These are phyloP conservation scores for Eupithecia vulgata DNA, from an alignment of 2,888 invertebrate species.

Conservation along the genomic window DNA sequence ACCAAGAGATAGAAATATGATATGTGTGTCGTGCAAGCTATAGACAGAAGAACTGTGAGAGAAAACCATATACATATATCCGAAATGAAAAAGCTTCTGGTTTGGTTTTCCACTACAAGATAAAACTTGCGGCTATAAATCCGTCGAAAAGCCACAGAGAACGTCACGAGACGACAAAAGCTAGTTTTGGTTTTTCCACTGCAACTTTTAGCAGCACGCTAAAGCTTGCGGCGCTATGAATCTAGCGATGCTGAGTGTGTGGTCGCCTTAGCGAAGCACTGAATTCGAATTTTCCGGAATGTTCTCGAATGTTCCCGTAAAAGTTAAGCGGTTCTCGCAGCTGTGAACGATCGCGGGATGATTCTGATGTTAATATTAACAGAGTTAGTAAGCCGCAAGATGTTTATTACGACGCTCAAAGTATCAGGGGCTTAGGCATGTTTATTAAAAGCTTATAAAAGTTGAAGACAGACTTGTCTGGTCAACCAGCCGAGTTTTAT, in stretches of 20 bases:
- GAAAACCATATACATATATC: too few relatives aligned
- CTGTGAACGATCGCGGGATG: background rate
- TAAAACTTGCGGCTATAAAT: background rate
- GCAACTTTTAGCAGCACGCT: background rate
- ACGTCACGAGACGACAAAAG: background rate
- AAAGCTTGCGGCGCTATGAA: background rate
- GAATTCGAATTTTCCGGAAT: slow-evolving; percentile 10
- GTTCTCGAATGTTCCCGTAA: slow-evolving; percentile 8
- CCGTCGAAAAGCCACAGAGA: background rate
- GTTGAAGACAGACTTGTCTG: background rate
- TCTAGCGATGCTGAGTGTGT: background rate
- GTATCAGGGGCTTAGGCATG: slow-evolving; percentile 1
- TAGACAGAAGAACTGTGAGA: background rate
- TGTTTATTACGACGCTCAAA: slow-evolving; percentile 1
- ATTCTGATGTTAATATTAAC: slow-evolving; percentile 9
- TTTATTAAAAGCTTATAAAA: slow-evolving; percentile 3
- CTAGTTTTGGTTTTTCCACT: background rate
- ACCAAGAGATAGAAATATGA: too few relatives aligned
- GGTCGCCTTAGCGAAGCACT: slow-evolving; percentile 4
- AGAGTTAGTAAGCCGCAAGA: background rate
- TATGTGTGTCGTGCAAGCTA: background rate
- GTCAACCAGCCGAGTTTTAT: background rate
- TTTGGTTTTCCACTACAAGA: background rate
- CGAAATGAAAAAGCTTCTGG: background rate
- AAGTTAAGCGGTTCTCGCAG: slow-evolving; percentile 19